These are phyloP conservation scores for Mechanitis mazaeus DNA, from an alignment of 2,888 invertebrate genomes.

Conservation along the genomic window DNA sequence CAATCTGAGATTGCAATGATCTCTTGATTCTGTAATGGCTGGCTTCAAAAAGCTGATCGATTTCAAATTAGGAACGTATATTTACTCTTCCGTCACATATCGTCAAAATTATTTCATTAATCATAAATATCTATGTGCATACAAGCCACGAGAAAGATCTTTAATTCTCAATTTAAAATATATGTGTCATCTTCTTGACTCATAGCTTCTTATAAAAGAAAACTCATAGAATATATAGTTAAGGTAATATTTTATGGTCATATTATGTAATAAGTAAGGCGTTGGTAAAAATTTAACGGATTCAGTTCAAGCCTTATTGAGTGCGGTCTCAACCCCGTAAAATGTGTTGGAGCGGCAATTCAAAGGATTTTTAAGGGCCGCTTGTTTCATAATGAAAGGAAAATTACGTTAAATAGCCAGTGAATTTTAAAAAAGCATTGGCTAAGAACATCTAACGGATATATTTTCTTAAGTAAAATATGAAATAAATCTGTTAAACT, in stretches of 20 bases:
- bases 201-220: no score
- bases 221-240: not conserved
- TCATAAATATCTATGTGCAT: no score
- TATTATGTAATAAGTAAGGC: slow-evolving; percentile 13
- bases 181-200: no score
- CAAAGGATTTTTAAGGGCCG: slow-evolving; percentile 67
- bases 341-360: slow-evolving; percentile 70
- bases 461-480: slow-evolving; percentile 5
- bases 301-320: slow-evolving; percentile 63
- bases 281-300: slow-evolving; percentile 32
- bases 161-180: no score
- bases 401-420: slow-evolving; percentile 55
- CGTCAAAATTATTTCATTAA: not conserved
- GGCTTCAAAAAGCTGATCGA: not conserved
- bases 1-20: slow-evolving; percentile 17
- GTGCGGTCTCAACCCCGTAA: slow-evolving; percentile 61
- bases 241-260: slow-evolving; percentile 12
- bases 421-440: slow-evolving; percentile 30
- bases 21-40: slow-evolving; percentile 19
- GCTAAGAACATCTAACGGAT: slow-evolving; percentile 12
- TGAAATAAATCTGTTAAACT: not conserved
- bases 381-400: slow-evolving; percentile 57
- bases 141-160: no score
- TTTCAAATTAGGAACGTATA: no score
- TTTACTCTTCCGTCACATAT: no score